Percentiles rank a stretch among this genome's conserved stretches.
These are phyloP conservation scores for Nomada ruficornis DNA, from an alignment of 2,888 invertebrate genomes.

Conservation along the genomic window DNA sequence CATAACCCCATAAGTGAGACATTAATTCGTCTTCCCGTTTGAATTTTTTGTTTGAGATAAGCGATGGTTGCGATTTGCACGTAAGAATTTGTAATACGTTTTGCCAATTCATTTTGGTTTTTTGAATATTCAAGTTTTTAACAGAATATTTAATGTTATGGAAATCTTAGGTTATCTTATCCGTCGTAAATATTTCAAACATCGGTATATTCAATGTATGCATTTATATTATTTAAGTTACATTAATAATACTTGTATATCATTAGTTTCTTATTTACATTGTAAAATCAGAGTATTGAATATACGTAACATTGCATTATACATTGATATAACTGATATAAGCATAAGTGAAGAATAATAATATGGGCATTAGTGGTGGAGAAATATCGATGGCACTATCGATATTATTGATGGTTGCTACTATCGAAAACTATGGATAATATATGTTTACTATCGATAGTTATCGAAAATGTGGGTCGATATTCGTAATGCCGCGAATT, in stretches of 20 bases:
- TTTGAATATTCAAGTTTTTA: background rate
- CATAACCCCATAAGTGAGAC: slow-evolving; percentile 65
- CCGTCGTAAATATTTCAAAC: background rate
- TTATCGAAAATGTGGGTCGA: no score
- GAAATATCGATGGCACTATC: no score
- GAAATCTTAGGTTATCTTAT: background rate
- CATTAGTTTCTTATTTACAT: background rate
- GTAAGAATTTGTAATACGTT: slow-evolving; percentile 61
- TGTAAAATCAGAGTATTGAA: no score
- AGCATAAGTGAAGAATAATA: no score
- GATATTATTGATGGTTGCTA: no score
- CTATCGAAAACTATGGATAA: no score
- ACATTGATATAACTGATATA: no score
- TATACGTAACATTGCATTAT: no score
- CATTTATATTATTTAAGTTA: background rate
- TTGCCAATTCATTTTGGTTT: slow-evolving; percentile 69
- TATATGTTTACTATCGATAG: no score
- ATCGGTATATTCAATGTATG: background rate
- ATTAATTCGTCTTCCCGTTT: slow-evolving; percentile 72
- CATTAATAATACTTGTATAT: background rate
- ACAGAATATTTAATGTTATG: background rate
- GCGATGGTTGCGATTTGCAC: slow-evolving; percentile 28
- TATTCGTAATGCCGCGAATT: no score
- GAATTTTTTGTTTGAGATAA: slow-evolving; percentile 34
- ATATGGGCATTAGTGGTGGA: no score